Evolutionary conservation across 2,113 vertebrate genomes (phyloP).

Genomic region (Tonatia bakeri): DNA sequence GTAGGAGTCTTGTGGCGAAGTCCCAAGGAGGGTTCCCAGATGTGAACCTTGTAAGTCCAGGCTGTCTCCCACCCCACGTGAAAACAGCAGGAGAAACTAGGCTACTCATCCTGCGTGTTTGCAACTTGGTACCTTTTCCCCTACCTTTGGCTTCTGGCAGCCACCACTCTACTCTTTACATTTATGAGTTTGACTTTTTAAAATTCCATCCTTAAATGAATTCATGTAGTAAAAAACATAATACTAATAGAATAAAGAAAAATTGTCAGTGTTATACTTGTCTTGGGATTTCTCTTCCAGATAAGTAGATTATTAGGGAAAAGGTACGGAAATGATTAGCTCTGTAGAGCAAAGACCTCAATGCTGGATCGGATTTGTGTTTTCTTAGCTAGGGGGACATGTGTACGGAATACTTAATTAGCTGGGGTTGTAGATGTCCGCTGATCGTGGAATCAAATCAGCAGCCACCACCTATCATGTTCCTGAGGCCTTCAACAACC

Average conservation of each 20-base stretch:
- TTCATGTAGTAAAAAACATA: no score
- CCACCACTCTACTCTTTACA: no score
- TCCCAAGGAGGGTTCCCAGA: neutral
- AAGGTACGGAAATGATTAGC: neutral
- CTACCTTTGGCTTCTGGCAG: no score
- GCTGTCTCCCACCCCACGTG: neutral
- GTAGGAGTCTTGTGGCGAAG: neutral
- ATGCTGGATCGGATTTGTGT: neutral
- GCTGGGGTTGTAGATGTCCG: neutral
- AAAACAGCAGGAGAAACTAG: neutral
- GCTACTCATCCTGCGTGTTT: no score
- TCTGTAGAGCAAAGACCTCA: neutral
- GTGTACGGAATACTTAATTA: neutral
- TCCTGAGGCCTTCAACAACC: neutral
- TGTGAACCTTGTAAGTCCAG: neutral
- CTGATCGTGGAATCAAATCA: neutral
- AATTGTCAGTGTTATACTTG: neutral
- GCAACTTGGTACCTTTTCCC: no score
- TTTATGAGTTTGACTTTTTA: no score
- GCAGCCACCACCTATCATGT: neutral
- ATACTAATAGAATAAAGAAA: neutral
- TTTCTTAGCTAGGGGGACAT: neutral
- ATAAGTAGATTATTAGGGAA: neutral
- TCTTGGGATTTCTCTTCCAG: neutral
- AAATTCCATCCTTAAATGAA: no score